Base-by-base conservation (phyloP, 2,797 vertebrate genomes). In the Bovichtus diacanthus region DNA sequence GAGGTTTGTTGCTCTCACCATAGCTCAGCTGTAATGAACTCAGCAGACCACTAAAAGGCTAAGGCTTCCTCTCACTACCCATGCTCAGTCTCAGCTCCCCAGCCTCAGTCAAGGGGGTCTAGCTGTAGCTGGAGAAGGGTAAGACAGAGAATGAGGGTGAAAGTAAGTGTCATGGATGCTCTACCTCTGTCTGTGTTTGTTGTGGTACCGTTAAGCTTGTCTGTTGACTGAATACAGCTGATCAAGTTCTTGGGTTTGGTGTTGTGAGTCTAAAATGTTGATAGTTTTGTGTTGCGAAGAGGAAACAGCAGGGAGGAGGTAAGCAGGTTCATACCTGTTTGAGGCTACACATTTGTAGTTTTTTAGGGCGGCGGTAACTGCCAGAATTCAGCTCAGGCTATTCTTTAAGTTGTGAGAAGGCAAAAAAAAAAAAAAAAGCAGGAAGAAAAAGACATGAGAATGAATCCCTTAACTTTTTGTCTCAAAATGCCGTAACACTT, bases 11-110 rank as follows among this genome's bases (percentile, higher is more conserved):
- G 92, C 84, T 92, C 87, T 93, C 82, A n/a, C 91, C 90, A 86
- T 88, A 90, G 85, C 90, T 90, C 82, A 71, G 88, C 87, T 69
- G 69, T 92, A 94, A 94, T 90, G 87, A 95, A 93, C 87, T 92
- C 93, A 86, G 83, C 85, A 91, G 91, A 93, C 93, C 90, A 31
- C 93, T 88, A 87, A 80, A 90, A 93, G 82, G 78, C 88, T 70
- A 89, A 83, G 64, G 87, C 87, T 88, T 86, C 81, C 87, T 84
- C 76, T 88, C 83, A 43, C 41, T 72, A 74, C 88, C 90, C 87
- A 58, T 78, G 82, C 89, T 87, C 88, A 56, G 76, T 84, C 68
- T 23, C 63, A 46, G 64, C 31, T 69, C 58, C 63, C 46, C n/a
- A 74, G 76, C 77, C 49, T 9, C 58, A 55, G 44, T 58, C 53